phyloP scores from a whole-genome alignment of 2,113 vertebrate species.

The Tylochromis polylepis region DNA sequence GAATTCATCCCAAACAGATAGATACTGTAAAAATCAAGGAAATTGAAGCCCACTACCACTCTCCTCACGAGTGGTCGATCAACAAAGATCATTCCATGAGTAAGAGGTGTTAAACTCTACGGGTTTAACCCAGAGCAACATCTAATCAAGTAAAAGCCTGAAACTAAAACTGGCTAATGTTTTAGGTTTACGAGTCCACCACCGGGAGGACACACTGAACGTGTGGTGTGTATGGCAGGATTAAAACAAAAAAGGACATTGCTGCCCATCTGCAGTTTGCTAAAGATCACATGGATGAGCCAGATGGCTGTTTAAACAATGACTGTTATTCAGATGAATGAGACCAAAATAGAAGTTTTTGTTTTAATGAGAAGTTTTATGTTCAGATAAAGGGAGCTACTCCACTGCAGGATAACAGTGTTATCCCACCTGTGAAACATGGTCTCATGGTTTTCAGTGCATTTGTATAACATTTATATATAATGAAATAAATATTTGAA shows the following conservation, averaged over 20 bases:
- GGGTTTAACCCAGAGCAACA: background rate
- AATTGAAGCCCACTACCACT: background rate
- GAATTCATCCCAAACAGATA: background rate
- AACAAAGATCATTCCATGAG: background rate
- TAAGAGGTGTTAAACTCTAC: background rate
- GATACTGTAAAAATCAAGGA: background rate
- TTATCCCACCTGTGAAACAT: background rate
- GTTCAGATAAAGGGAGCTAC: background rate
- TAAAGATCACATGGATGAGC: background rate
- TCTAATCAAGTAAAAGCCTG: background rate
- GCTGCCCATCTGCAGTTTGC: background rate
- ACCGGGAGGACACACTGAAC: background rate
- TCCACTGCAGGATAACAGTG: background rate
- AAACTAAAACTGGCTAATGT: background rate
- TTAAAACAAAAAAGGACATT: background rate
- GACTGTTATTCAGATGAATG: background rate
- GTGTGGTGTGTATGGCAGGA: background rate
- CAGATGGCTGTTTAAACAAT: background rate
- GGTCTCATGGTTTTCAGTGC: background rate
- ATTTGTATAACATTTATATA: background rate
- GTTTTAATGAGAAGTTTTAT: background rate
- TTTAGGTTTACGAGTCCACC: background rate
- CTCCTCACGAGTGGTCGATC: background rate
- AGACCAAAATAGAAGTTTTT: background rate
- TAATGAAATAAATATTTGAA: background rate